phyloP scores from a whole-genome alignment of 2,888 invertebrate species.

The Priocnemis perturbator region DNA sequence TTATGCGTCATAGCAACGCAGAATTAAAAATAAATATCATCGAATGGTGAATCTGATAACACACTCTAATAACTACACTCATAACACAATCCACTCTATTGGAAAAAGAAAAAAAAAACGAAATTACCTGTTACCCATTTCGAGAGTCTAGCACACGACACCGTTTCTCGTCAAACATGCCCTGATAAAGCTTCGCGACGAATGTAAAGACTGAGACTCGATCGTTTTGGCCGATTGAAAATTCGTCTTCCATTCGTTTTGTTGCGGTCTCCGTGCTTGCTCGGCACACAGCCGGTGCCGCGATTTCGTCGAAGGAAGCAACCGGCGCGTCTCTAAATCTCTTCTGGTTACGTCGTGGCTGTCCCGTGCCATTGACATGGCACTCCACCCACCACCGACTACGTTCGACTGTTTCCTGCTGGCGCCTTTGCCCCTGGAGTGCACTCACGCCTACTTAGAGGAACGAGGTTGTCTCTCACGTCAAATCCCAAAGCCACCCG shows the following conservation, averaged over 20 bases:
- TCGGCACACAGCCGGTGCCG: not conserved
- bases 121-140: not conserved
- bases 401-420: constrained; percentile 8
- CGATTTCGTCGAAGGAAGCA: constrained; percentile 22
- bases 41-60: too few species aligned
- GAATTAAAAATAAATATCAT: too few species aligned
- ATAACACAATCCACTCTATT: too few species aligned
- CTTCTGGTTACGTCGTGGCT: constrained; percentile 41
- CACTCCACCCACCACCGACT: constrained; percentile 15
- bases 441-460: constrained; percentile 62
- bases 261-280: not conserved
- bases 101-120: too few species aligned
- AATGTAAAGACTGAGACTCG: too few species aligned
- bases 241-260: not conserved
- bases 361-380: constrained; percentile 45
- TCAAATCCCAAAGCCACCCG: constrained; percentile 43
- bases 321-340: constrained; percentile 34
- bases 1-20: too few species aligned
- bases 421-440: constrained; percentile 48
- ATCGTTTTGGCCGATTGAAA: not conserved
- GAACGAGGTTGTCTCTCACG: constrained; percentile 55
- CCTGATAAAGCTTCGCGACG: too few species aligned
- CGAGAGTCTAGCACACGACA: not conserved
- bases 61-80: too few species aligned
- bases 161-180: not conserved